Evolutionary conservation across 2,888 invertebrate species (phyloP).

Genomic region (Hirtodrosophila histrioides): DNA sequence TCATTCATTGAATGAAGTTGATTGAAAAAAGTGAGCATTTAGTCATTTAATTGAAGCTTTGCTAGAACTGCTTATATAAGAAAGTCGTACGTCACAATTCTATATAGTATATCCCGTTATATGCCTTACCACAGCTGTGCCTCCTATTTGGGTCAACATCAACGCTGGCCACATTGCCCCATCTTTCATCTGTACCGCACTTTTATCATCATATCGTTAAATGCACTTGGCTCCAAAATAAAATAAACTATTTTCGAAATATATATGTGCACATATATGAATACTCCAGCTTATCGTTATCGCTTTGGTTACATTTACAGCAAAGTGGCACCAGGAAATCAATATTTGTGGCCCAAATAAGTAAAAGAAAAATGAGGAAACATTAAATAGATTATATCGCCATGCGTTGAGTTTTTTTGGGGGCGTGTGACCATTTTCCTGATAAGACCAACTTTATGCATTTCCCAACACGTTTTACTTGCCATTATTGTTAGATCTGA

Average conservation of each 20-base stretch:
- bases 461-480: slow-evolving; percentile 1
- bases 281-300: slow-evolving; percentile 50
- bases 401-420: not conserved
- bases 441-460: slow-evolving; percentile 45
- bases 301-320: slow-evolving; percentile 47
- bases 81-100: slow-evolving; percentile 8
- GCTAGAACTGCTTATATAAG: slow-evolving; percentile 3
- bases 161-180: slow-evolving; percentile 44
- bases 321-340: slow-evolving; percentile 55
- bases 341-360: slow-evolving; percentile 71
- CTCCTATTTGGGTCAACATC: slow-evolving; percentile 55
- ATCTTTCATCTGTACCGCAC: slow-evolving; percentile 32
- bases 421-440: slow-evolving; percentile 40
- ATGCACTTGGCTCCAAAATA: slow-evolving; percentile 65
- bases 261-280: not conserved
- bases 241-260: slow-evolving; percentile 21
- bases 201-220: slow-evolving; percentile 76
- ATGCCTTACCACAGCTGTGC: slow-evolving; percentile 33
- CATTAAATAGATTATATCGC: slow-evolving; percentile 47
- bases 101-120: slow-evolving; percentile 10
- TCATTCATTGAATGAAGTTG: slow-evolving; percentile 46
- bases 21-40: slow-evolving; percentile 35
- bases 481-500: not conserved
- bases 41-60: slow-evolving; percentile 48
- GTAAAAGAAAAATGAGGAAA: slow-evolving; percentile 20